These are phyloP conservation scores for Gavialis gangeticus DNA, from an alignment of 2,113 vertebrate species.

Conservation along the genomic window DNA sequence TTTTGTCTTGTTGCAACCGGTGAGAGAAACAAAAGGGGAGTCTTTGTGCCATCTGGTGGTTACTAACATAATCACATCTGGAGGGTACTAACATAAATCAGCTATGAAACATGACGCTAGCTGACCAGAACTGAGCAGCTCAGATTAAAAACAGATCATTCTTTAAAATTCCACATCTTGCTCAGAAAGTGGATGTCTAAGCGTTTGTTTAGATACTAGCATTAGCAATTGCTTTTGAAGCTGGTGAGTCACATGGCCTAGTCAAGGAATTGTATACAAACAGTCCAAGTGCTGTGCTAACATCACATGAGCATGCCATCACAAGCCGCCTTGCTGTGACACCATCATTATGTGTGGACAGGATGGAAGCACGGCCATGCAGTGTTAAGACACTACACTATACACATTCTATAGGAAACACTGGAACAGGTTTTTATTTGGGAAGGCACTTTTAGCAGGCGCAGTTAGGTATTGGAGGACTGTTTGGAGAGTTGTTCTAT, in stretches of 20 bases:
- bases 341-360: accelerated
- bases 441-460: too few species aligned
- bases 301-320: accelerated
- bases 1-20: accelerated
- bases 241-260: background rate
- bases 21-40: background rate
- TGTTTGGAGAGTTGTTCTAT: too few species aligned
- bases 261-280: background rate
- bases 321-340: background rate
- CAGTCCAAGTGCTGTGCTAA: accelerated
- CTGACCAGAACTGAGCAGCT: background rate
- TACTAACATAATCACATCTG: background rate
- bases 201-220: accelerated
- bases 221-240: background rate
- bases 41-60: constrained; percentile 51
- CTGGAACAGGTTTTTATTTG: too few species aligned
- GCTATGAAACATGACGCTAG: background rate
- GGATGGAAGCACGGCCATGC: background rate
- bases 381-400: background rate
- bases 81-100: too few species aligned
- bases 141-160: background rate
- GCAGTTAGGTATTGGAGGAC: too few species aligned
- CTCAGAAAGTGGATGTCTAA: accelerated
- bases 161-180: background rate
- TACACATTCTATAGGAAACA: too few species aligned